These are phyloP conservation scores for Ostrea denselamellosa DNA, from an alignment of 1,140 invertebrate genomes.

Conservation along the genomic window DNA sequence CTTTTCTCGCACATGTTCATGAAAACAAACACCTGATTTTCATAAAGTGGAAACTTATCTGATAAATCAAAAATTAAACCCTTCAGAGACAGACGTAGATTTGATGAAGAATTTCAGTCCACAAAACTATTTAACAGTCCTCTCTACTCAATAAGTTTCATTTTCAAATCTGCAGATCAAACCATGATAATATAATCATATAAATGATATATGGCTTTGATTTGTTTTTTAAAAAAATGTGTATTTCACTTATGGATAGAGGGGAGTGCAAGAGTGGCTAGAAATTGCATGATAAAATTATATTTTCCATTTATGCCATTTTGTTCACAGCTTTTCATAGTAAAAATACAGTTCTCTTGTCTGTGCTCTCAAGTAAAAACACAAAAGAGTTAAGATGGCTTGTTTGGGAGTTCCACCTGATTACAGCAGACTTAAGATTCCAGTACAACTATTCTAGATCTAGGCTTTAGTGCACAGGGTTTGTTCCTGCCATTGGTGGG, in stretches of 20 bases:
- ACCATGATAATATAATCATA: neutral
- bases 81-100: neutral
- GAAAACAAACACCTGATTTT: constrained; percentile 36
- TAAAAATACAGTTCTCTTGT: neutral
- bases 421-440: neutral
- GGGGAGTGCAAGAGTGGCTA: too few species aligned
- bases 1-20: constrained; percentile 31
- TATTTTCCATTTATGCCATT: neutral
- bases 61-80: constrained; percentile 29
- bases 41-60: constrained; percentile 22
- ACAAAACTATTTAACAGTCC: constrained; percentile 12
- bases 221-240: too few species aligned
- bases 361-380: neutral
- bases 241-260: too few species aligned
- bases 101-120: constrained; percentile 3
- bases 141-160: neutral
- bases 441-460: neutral
- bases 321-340: neutral
- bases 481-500: neutral
- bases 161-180: neutral
- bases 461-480: constrained; percentile 4
- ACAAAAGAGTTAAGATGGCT: neutral
- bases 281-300: neutral
- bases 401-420: constrained; percentile 11
- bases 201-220: neutral